Percentiles rank a stretch among this genome's conserved stretches.
Evolutionary conservation across 2,113 vertebrate species (phyloP).

Genomic region (Turdus rufiventris): DNA sequence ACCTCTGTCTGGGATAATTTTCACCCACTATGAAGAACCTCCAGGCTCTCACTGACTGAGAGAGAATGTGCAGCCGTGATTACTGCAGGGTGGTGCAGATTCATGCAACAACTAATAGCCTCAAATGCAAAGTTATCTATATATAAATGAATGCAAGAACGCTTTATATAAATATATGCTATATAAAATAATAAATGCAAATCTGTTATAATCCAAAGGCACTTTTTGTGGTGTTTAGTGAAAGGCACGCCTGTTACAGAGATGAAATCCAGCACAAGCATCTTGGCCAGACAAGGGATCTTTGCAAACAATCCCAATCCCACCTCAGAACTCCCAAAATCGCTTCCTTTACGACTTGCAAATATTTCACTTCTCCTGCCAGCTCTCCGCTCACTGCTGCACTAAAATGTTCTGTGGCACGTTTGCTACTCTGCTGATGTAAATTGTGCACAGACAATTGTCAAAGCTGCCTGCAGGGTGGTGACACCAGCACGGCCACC

Average conservation of each 20-base stretch:
- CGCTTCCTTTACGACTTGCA: not conserved
- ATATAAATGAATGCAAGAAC: not conserved
- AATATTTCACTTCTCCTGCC: not conserved
- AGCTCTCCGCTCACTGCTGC: not conserved
- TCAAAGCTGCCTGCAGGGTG: not conserved
- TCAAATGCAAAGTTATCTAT: not conserved
- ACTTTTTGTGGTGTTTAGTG: not conserved
- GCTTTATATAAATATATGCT: not conserved
- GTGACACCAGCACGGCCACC: not conserved
- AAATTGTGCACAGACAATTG: not conserved
- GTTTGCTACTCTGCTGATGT: not conserved
- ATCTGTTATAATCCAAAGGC: not conserved
- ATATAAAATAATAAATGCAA: not conserved
- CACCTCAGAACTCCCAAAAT: not conserved
- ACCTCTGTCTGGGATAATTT: slow-evolving; percentile 4
- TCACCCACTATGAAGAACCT: slow-evolving; percentile 28
- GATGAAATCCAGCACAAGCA: not conserved
- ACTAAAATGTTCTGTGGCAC: not conserved
- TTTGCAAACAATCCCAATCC: not conserved
- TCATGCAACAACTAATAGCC: not conserved
- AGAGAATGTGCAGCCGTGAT: not conserved
- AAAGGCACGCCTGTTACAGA: not conserved
- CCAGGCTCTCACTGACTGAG: not conserved
- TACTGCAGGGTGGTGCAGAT: not conserved
- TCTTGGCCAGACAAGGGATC: not conserved